Conservation (phyloP, 2,113 vertebrate genomes). For the Thunnus thynnus region DNA sequence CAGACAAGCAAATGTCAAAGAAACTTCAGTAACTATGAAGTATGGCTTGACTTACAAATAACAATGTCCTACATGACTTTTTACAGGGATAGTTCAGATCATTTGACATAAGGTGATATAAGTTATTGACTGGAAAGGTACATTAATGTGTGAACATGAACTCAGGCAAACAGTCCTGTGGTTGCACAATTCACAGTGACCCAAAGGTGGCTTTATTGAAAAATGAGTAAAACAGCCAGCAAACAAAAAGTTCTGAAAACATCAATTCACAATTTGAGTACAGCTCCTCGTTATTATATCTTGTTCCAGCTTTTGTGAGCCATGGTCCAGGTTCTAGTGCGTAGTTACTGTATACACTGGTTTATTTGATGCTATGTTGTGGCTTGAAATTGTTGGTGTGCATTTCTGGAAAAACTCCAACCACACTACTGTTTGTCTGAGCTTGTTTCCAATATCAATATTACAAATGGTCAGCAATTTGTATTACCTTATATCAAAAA, state of each 20-base stretch:
- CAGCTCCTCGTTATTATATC: background rate
- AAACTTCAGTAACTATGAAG: background rate
- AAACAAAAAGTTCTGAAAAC: background rate
- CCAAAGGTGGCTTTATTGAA: background rate
- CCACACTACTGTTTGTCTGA: background rate
- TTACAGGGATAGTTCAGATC: background rate
- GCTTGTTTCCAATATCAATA: background rate
- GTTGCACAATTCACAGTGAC: background rate
- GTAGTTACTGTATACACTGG: background rate
- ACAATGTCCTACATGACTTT: background rate
- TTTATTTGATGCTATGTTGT: background rate
- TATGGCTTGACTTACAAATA: background rate
- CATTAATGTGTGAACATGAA: constrained; percentile 6
- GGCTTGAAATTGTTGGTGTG: background rate
- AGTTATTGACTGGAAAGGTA: background rate
- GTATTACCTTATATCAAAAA: background rate
- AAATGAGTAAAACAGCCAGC: background rate
- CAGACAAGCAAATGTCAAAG: background rate
- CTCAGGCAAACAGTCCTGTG: background rate
- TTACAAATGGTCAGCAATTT: background rate
- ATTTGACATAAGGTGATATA: background rate
- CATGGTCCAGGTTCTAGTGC: background rate
- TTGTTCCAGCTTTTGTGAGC: background rate
- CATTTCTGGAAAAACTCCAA: background rate
- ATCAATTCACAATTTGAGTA: too few relatives aligned